Base-by-base conservation (phyloP, 2,113 vertebrate genomes). In the Perca flavescens region DNA sequence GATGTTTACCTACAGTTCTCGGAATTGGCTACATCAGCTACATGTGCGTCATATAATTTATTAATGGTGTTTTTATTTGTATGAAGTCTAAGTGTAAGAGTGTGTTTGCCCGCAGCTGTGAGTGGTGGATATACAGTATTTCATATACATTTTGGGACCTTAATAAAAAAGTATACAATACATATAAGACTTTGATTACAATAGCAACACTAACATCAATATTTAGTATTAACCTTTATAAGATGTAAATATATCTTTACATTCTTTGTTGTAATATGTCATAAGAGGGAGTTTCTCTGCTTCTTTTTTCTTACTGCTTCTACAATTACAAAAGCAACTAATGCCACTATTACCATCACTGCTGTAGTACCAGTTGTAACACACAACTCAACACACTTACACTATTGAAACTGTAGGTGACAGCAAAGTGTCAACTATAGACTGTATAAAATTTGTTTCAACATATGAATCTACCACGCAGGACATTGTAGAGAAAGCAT, bases 331-430 rank as follows among this genome's bases (percentile, higher is more conserved):
- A 71, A 25, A 69, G 25, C 10, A 28, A 46, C 3, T 34, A 17
- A 17, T 25, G 15, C 6, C 0, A 43, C 10, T 52, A 4, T 3
- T 28, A 36, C 31, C 3, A 5, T 64, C 60, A 52, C 11, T 72
- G 36, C 50, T 68, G 58, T 11, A 1, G 36, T 13, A 31, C 1
- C 9, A 57, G n/a, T 9, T 2, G 5, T 19, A 15, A 3, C 1
- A 28, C 12, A 31, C 21, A 53, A 28, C 36, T 53, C 5, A 16
- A 13, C 4, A 21, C 67, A 90, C 71, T 88, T 88, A 46, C 84
- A 75, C 40, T 70, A 17, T 77, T 79, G 1, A 11, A 66, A 56
- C 91, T 80, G 61, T 86, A 91, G 91, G 36, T 91, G 91, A 74
- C 90, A 93, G 86, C 86, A 91, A 77, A 80, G 69, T 11, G 9